phyloP scores from a whole-genome alignment of 2,113 vertebrate genomes.

The Candoia aspera region DNA sequence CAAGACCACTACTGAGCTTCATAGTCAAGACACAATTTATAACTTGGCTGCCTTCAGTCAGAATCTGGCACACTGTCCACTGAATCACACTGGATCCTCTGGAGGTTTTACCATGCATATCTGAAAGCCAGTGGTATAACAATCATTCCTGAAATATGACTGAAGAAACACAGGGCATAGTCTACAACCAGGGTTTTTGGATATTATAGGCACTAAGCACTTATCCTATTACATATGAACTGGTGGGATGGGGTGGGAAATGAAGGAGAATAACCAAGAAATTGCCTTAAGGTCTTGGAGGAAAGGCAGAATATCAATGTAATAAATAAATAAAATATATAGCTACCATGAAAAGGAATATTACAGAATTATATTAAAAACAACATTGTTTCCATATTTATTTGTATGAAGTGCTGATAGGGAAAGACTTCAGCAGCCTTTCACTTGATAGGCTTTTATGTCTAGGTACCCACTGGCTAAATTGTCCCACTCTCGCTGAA shows the following conservation, averaged over 20 bases:
- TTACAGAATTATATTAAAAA: neutral
- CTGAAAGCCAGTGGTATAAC: neutral
- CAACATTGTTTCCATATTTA: neutral
- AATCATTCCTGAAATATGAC: neutral
- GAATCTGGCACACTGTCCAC: neutral
- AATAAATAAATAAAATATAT: neutral
- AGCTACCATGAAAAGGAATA: neutral
- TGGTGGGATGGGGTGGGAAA: neutral
- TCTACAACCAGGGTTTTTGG: neutral
- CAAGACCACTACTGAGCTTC: neutral
- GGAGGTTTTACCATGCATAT: neutral
- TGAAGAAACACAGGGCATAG: neutral
- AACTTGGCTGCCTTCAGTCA: neutral
- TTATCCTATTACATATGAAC: neutral
- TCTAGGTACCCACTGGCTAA: slow-evolving; percentile 2
- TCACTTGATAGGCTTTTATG: neutral
- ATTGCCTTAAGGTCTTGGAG: neutral
- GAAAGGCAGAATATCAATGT: neutral
- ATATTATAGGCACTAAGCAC: neutral
- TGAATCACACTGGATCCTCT: neutral
- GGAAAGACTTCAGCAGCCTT: neutral
- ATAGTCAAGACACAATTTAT: neutral
- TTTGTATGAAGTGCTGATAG: neutral
- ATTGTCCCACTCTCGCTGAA: slow-evolving; percentile 28
- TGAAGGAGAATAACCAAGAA: neutral